phyloP scores from a whole-genome alignment of 2,888 invertebrate genomes.

The Brachynemurus nebulosus region DNA sequence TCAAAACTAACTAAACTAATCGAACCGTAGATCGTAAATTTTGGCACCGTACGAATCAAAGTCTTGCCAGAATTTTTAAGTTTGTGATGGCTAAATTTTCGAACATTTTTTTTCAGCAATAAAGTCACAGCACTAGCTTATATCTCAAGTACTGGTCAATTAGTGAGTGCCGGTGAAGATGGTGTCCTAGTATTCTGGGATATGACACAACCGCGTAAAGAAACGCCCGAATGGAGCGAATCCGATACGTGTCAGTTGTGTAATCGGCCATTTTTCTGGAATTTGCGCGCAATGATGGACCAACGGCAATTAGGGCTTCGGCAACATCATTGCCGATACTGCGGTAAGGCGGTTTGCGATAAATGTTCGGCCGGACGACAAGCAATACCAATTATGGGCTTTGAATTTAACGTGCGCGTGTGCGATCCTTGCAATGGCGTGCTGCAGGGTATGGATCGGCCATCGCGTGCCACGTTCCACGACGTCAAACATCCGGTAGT shows the following conservation, averaged over 20 bases:
- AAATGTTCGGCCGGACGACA: slow-evolving; percentile 78
- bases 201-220: slow-evolving; percentile 74
- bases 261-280: slow-evolving; percentile 96
- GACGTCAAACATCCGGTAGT: slow-evolving; percentile 88
- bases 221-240: slow-evolving; percentile 93
- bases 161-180: slow-evolving; percentile 85
- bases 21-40: too few species aligned
- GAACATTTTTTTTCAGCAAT: slow-evolving; percentile 42
- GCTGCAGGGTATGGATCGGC: slow-evolving; percentile 71
- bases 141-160: slow-evolving; percentile 60
- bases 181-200: slow-evolving; percentile 90
- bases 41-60: too few species aligned
- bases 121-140: slow-evolving; percentile 84
- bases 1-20: too few species aligned
- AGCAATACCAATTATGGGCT: slow-evolving; percentile 91
- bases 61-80: too few species aligned
- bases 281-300: slow-evolving; percentile 96
- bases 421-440: slow-evolving; percentile 83
- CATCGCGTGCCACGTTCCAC: slow-evolving; percentile 87
- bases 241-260: slow-evolving; percentile 91
- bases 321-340: slow-evolving; percentile 83
- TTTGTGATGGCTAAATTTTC: too few species aligned
- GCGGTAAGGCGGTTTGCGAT: slow-evolving; percentile 93
- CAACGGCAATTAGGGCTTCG: slow-evolving; percentile 83
- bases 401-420: slow-evolving; percentile 93